These are phyloP conservation scores for Pangasius krempfi DNA, from an alignment of 2,797 vertebrate genomes.

Conservation along the genomic window DNA sequence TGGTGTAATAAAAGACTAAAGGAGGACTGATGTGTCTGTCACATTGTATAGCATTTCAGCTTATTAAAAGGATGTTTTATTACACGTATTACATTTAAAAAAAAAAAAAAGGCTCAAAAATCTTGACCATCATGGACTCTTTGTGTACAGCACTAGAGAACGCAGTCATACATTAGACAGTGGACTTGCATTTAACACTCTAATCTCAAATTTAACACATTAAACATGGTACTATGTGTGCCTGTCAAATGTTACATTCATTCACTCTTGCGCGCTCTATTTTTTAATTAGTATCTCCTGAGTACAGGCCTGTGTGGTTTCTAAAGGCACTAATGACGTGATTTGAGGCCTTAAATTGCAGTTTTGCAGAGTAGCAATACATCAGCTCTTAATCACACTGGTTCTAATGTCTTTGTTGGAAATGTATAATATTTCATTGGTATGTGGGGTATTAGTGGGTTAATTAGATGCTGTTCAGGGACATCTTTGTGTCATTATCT, in stretches of 20 bases:
- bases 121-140: neutral
- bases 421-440: slow-evolving; percentile 44
- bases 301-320: slow-evolving; percentile 40
- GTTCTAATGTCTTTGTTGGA: slow-evolving; percentile 65
- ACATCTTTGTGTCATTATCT: slow-evolving; percentile 63
- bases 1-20: slow-evolving; percentile 20
- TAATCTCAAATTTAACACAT: slow-evolving; percentile 65
- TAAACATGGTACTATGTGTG: slow-evolving; percentile 49
- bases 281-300: slow-evolving; percentile 66
- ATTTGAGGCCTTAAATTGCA: slow-evolving; percentile 59
- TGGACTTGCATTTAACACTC: slow-evolving; percentile 40
- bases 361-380: slow-evolving; percentile 46
- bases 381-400: slow-evolving; percentile 70
- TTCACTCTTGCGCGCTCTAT: slow-evolving; percentile 42
- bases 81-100: neutral
- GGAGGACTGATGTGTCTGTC: slow-evolving; percentile 1
- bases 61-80: neutral
- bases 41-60: neutral
- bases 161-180: neutral
- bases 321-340: slow-evolving; percentile 66
- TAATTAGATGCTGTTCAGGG: slow-evolving; percentile 68
- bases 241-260: slow-evolving; percentile 51
- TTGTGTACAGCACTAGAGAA: neutral
- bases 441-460: slow-evolving; percentile 42
- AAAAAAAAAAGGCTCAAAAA: neutral